Evolutionary conservation across 2,797 vertebrate species (phyloP).

Genomic region (Peromyscus aztecus): DNA sequence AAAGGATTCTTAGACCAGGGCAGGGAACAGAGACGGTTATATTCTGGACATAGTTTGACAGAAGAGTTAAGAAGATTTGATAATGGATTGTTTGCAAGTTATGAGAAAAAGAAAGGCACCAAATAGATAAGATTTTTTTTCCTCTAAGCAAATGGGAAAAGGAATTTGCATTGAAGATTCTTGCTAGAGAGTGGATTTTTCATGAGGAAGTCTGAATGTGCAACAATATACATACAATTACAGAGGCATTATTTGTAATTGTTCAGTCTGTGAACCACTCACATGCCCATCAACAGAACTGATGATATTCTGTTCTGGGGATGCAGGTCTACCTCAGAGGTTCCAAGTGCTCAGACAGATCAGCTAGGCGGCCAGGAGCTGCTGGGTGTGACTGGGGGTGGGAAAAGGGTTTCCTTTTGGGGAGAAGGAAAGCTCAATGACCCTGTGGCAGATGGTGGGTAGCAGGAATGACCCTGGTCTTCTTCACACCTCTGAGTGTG

Average conservation of each 20-base stretch:
- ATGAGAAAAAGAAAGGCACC: conserved; percentile 17
- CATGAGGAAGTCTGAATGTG: neutral
- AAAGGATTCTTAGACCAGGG: neutral
- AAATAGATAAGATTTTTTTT: conserved; percentile 9
- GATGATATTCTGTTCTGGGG: neutral
- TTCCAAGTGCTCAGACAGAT: neutral
- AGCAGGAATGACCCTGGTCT: neutral
- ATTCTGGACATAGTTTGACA: conserved; percentile 2
- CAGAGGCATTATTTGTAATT: neutral
- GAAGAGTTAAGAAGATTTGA: neutral
- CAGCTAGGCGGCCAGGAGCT: neutral
- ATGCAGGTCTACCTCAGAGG: neutral
- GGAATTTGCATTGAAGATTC: neutral
- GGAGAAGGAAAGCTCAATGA: neutral
- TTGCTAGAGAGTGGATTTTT: neutral
- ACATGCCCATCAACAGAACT: neutral
- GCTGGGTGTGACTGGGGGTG: neutral
- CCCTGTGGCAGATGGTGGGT: neutral
- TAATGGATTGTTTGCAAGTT: conserved; percentile 15
- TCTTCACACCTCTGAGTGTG: neutral
- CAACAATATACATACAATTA: neutral
- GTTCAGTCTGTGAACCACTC: neutral
- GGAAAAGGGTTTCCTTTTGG: neutral
- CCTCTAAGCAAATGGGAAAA: neutral
- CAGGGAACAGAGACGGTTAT: neutral